Percentiles rank a stretch among this genome's conserved stretches.
phyloP scores from a whole-genome alignment of 30 jellyfish, hydroid and myxozoan genomes.

The Chironex yamaguchii region DNA sequence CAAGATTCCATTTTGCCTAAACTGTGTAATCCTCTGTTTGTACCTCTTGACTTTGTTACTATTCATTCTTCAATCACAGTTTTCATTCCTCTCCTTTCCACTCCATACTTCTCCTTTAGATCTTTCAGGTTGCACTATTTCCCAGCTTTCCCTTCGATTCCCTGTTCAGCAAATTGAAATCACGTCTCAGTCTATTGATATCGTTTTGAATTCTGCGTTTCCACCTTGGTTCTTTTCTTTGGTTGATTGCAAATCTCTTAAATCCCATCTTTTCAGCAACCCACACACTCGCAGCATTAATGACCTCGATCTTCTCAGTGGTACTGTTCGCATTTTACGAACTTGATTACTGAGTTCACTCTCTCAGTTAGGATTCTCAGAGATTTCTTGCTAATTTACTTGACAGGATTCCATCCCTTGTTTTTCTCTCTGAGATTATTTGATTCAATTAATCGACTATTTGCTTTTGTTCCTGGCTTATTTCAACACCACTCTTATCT shows the following conservation, averaged over 20 bases:
- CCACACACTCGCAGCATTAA: constrained; percentile 13
- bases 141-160: not conserved
- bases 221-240: not conserved
- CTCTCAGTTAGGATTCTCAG: not conserved
- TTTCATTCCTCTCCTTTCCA: not conserved
- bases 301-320: not conserved
- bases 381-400: not conserved
- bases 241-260: not conserved
- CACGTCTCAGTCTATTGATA: not conserved
- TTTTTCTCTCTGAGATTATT: not conserved
- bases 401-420: not conserved
- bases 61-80: not conserved
- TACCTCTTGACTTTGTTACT: not conserved
- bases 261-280: constrained; percentile 8
- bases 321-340: not conserved
- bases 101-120: not conserved
- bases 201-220: not conserved
- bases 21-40: not conserved
- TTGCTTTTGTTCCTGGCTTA: not conserved
- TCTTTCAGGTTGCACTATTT: not conserved
- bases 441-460: not conserved
- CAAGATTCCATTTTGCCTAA: not conserved
- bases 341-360: not conserved
- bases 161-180: too few species aligned
- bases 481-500: not conserved